A percentile compares a stretch with the other conserved stretches of the same genome.
These are phyloP conservation scores for Drosophila formosana DNA, from an alignment of 2,888 invertebrate species.

Conservation along the genomic window DNA sequence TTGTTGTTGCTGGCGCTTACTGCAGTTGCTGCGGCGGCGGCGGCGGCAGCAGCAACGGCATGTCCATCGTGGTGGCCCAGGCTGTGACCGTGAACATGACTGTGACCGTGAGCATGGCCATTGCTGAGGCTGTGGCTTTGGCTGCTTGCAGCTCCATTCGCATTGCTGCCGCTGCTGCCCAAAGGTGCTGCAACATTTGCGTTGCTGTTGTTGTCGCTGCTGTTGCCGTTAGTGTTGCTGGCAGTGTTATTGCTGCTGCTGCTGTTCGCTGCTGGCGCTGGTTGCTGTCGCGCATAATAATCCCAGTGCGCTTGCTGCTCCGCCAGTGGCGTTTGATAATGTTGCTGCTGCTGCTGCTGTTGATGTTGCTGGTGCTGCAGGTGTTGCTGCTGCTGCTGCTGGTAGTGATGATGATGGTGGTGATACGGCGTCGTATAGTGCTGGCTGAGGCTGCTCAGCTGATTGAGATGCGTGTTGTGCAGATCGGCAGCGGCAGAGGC, in stretches of 20 bases:
- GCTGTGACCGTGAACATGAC: constrained; percentile 59
- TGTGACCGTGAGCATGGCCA: constrained; percentile 45
- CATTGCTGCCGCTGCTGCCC: constrained; percentile 64
- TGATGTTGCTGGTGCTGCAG: constrained; percentile 66
- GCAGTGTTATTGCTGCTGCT: constrained; percentile 55
- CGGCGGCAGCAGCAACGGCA: constrained; percentile 64
- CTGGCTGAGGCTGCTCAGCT: constrained; percentile 82
- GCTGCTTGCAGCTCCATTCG: constrained; percentile 58
- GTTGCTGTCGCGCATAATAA: constrained; percentile 83
- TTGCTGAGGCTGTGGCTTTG: constrained; percentile 47
- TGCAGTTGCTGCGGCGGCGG: constrained; percentile 75
- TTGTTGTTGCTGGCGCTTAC: constrained; percentile 62
- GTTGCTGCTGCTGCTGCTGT: constrained; percentile 46
- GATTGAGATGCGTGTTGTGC: constrained; percentile 83
- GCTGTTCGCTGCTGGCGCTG: constrained; percentile 54
- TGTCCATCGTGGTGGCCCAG: constrained; percentile 52
- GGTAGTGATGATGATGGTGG: constrained; percentile 66
- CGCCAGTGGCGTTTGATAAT: constrained; percentile 37
- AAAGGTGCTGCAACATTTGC: constrained; percentile 57
- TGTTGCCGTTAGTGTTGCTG: constrained; percentile 66
- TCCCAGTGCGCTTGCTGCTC: constrained; percentile 82
- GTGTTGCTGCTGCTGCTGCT: constrained; percentile 61
- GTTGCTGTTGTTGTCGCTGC: constrained; percentile 62
- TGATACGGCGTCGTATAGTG: constrained; percentile 79
- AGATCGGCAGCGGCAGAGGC: constrained; percentile 69